Evolutionary conservation across 2,888 invertebrate genomes (phyloP), one percentile per base, ranked within the genome.

Genomic region (Linyphia triangularis): DNA sequence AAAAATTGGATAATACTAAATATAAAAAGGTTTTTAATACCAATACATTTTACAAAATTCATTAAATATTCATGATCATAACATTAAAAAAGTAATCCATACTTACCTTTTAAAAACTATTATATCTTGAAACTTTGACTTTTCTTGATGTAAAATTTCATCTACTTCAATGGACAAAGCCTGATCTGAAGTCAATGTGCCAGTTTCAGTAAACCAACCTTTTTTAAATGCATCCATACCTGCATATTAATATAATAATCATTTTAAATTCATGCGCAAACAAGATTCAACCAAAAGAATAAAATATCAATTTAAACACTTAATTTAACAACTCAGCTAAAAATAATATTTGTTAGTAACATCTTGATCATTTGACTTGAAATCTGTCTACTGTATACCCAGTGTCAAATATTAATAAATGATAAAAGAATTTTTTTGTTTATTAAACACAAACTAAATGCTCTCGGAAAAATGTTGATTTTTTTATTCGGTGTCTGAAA

Each of bases 171-270:
- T 93, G 0, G 98, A 98, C 92, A 98, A 95, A 22, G 96, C 95
- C 91, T 97, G 96, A 0, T 98, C 98, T 0, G 97, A 97, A 97
- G 98, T 98, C 91, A 98, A 93, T 61, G 96, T 96, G 92, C 96
- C 97, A 22, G 96, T 94, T 94, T 99, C 99, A 90, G 96, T 96
- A 92, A 98, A 99, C 99, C 99, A 99, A 90, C 97, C 93, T 40
- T 93, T 96, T 91, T 95, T 94, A 85, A 98, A 92, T 69, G 93
- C 92, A 93, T 97, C 94, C 97, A 97, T 96, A 22, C 88, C 88
- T 88, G 57, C 24, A 69, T 33, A 75, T 4, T 6, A 69, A 30
- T 10, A 73, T 22, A 57, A 33, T 9, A 61, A 61, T n/a, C 24
- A 19, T 7, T 19, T 33, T 69, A 22, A 37, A n/a, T n/a, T n/a